Evolutionary conservation across 2,113 vertebrate genomes (phyloP).

Genomic region (Albula goreensis): DNA sequence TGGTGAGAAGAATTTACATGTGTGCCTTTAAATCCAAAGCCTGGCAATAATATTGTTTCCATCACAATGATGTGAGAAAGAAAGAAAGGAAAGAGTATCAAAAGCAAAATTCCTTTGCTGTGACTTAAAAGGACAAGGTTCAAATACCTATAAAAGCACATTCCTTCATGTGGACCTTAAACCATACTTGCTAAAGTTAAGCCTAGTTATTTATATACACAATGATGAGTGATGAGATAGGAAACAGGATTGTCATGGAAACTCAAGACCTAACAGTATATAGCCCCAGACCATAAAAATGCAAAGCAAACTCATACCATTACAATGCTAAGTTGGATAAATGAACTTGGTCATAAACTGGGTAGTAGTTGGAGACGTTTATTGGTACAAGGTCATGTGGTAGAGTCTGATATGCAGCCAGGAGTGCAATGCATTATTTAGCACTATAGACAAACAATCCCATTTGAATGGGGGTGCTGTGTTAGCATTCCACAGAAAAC

Average conservation of each 20-base stretch:
- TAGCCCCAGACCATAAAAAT: background rate
- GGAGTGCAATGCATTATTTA: background rate
- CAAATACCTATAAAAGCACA: constrained; percentile 37
- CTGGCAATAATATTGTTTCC: background rate
- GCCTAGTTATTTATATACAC: background rate
- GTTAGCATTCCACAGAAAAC: background rate
- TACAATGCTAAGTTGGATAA: background rate
- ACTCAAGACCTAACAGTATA: background rate
- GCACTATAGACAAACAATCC: background rate
- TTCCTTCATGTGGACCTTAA: constrained; percentile 25
- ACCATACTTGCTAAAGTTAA: background rate
- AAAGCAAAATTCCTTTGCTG: constrained; percentile 17
- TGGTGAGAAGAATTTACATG: background rate
- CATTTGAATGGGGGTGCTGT: background rate
- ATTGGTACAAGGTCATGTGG: background rate
- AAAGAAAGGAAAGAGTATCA: background rate
- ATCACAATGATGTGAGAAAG: background rate
- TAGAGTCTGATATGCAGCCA: background rate
- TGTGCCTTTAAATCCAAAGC: background rate
- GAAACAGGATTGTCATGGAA: background rate
- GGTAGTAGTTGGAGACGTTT: background rate
- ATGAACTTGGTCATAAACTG: background rate
- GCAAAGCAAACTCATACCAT: background rate
- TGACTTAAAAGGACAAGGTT: constrained; percentile 42
- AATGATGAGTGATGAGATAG: background rate